Percentiles rank a stretch among this genome's conserved stretches.
These are phyloP conservation scores for Strix uralensis DNA, from an alignment of 2,113 vertebrate species.

Conservation along the genomic window DNA sequence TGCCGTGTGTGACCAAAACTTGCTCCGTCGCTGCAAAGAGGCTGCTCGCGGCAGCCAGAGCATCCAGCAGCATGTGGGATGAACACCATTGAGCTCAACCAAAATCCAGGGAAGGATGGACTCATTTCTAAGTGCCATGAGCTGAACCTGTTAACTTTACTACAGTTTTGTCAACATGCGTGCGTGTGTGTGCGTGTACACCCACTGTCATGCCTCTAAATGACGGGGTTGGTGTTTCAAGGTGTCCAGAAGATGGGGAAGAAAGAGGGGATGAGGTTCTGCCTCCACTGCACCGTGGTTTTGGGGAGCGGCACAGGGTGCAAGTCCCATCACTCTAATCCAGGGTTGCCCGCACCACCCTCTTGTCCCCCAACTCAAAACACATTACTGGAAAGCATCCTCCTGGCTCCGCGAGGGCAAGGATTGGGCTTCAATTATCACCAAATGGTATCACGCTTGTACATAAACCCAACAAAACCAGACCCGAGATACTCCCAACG, in stretches of 20 bases:
- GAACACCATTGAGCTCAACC: not conserved
- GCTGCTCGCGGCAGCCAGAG: not conserved
- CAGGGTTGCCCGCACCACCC: not conserved
- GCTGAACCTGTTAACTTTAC: not conserved
- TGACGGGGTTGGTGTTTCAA: not conserved
- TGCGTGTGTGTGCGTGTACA: no score
- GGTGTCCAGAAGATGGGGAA: not conserved
- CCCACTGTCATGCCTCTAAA: not conserved
- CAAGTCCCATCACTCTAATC: no score
- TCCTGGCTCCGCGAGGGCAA: not conserved
- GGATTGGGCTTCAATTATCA: not conserved
- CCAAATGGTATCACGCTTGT: fast-evolving
- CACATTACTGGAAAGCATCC: not conserved
- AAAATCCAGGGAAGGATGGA: not conserved
- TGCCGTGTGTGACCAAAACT: not conserved
- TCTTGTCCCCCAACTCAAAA: not conserved
- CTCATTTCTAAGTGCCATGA: not conserved
- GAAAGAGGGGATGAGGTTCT: not conserved
- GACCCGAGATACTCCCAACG: fast-evolving
- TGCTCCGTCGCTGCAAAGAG: not conserved
- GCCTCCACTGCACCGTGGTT: not conserved
- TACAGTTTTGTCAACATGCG: fast-evolving
- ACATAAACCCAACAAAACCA: not conserved
- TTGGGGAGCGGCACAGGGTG: not conserved
- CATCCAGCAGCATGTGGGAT: fast-evolving